phyloP scores from a whole-genome alignment of 2,888 invertebrate species.

The Caenorhabditis panamensis region DNA sequence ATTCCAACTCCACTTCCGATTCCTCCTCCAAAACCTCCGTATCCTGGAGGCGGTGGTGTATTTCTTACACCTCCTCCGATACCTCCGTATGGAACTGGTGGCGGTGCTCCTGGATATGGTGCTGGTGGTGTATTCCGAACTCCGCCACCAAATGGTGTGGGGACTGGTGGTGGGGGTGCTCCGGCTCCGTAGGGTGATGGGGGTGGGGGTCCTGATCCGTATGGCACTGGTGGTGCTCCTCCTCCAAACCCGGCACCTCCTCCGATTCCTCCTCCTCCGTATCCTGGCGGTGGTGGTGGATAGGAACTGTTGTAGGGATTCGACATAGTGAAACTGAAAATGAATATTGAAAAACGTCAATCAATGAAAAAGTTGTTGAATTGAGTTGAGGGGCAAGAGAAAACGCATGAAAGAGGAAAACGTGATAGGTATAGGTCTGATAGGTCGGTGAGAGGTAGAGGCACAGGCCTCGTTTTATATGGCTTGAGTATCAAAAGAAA shows the following conservation, averaged over 20 bases:
- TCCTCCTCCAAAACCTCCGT: not conserved
- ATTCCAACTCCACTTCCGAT: not conserved
- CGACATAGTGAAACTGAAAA: not conserved
- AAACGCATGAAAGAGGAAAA: not conserved
- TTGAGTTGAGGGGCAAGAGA: too few species aligned
- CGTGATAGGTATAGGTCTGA: not conserved
- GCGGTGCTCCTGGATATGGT: too few species aligned
- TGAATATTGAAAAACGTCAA: too few species aligned
- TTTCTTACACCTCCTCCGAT: not conserved
- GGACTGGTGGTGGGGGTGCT: not conserved
- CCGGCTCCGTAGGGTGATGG: not conserved
- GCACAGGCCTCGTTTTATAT: slow-evolving; percentile 20
- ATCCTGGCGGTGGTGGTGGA: not conserved
- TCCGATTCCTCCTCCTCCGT: not conserved
- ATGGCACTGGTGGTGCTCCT: too few species aligned
- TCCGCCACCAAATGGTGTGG: not conserved
- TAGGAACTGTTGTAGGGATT: not conserved
- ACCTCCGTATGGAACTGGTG: not conserved
- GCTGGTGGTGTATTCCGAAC: not conserved
- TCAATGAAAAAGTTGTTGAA: too few species aligned
- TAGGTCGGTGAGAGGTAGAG: not conserved
- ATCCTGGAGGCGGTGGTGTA: not conserved
- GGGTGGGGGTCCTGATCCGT: not conserved
- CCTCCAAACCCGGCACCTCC: not conserved
- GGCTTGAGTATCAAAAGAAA: slow-evolving; percentile 5